A percentile compares a stretch with the other conserved stretches of the same genome.
Conservation (phyloP, 2,113 vertebrate species). For the Ivindomyrus marchei region DNA sequence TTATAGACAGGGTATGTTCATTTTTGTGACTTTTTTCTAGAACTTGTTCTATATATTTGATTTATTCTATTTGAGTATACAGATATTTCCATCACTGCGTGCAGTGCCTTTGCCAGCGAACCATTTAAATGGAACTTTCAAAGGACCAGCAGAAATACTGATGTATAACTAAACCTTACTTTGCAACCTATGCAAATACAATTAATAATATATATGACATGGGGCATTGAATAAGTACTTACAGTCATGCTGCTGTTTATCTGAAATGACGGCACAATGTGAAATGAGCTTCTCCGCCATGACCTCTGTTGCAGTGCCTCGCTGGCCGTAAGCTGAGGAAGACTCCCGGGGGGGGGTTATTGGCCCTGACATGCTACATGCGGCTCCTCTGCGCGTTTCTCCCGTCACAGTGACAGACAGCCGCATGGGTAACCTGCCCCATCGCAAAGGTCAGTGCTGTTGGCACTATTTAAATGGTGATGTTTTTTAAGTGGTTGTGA, state of each 20-base stretch:
- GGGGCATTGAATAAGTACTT: background rate
- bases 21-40: background rate
- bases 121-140: background rate
- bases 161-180: background rate
- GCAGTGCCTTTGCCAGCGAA: background rate
- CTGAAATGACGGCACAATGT: background rate
- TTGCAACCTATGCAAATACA: background rate
- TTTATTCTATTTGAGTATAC: background rate
- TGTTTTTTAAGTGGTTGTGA: background rate
- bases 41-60: background rate
- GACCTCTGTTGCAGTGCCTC: background rate
- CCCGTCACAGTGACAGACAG: background rate
- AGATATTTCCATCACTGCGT: background rate
- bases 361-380: background rate
- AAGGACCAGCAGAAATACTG: background rate
- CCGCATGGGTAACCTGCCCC: background rate
- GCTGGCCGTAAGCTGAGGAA: background rate
- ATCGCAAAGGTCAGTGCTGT: background rate
- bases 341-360: background rate
- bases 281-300: background rate
- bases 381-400: background rate
- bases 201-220: background rate
- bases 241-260: background rate
- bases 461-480: background rate
- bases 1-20: background rate